A percentile compares a stretch with the other conserved stretches of the same genome.
phyloP scores from a whole-genome alignment of 2,113 vertebrate genomes.

The Chinchilla lanigera region DNA sequence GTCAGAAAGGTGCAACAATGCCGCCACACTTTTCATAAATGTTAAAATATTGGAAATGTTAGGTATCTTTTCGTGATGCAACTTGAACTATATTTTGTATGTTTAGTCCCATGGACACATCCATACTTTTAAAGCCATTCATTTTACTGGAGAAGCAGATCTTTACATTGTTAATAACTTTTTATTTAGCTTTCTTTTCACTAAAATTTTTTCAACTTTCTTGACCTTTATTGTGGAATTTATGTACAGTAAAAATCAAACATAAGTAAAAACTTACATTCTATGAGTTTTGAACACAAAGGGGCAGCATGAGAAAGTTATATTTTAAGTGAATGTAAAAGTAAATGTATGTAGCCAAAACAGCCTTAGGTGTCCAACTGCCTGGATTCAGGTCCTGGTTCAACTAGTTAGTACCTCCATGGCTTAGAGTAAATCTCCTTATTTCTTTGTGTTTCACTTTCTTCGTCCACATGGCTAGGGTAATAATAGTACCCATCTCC shows the following conservation, averaged over 20 bases:
- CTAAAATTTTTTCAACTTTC: neutral
- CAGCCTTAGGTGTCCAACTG: neutral
- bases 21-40: neutral
- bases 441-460: conserved; percentile 24
- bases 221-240: conserved; percentile 24
- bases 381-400: neutral
- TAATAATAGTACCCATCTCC: neutral
- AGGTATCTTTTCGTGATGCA: neutral
- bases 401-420: neutral
- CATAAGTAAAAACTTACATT: too few species aligned
- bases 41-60: neutral
- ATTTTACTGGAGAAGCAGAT: neutral
- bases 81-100: neutral
- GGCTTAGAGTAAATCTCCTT: neutral
- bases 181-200: conserved; percentile 13
- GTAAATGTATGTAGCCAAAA: neutral
- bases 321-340: conserved; percentile 15
- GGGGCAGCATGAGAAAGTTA: neutral
- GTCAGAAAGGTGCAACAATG: neutral
- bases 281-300: conserved; percentile 35
- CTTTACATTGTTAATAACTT: conserved; percentile 42
- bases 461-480: neutral
- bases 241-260: conserved; percentile 20
- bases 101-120: neutral
- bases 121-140: neutral